Percentiles rank a stretch among this genome's conserved stretches.
Evolutionary conservation across 2,113 vertebrate genomes (phyloP).

Genomic region (Regulus satrapa): DNA sequence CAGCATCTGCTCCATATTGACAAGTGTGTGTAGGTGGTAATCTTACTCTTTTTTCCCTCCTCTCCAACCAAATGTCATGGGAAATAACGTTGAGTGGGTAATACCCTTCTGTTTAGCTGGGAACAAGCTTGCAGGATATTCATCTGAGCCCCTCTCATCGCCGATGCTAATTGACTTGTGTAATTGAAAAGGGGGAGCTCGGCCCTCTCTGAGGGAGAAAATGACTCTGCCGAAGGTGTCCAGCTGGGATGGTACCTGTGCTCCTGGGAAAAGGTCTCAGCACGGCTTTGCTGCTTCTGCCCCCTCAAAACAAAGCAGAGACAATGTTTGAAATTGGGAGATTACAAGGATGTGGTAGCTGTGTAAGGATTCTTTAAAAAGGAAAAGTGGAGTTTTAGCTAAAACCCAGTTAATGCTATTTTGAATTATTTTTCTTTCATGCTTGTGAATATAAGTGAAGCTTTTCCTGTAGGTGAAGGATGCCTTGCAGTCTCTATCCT

Average conservation of each 20-base stretch:
- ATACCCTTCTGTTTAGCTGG: constrained; percentile 53
- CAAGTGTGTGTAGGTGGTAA: constrained; percentile 52
- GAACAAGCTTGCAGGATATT: constrained; percentile 27
- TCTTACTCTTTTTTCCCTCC: background rate
- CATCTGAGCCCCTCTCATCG: constrained; percentile 15
- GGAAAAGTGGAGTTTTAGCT: background rate
- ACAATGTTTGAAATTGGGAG: background rate
- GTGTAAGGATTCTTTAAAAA: background rate
- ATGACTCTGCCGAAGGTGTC: background rate
- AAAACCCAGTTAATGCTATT: background rate
- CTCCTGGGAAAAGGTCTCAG: background rate
- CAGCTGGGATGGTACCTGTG: background rate
- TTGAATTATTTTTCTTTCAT: background rate
- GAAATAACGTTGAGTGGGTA: constrained; percentile 52
- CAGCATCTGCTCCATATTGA: constrained; percentile 46
- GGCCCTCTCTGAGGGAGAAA: background rate
- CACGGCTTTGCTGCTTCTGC: background rate
- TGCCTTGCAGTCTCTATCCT: background rate
- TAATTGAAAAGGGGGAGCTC: constrained; percentile 37
- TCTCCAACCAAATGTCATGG: constrained; percentile 60
- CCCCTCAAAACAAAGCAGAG: background rate
- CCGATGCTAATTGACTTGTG: constrained; percentile 34
- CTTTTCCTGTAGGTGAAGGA: background rate
- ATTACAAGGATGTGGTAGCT: background rate
- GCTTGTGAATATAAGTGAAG: background rate